Evolutionary conservation across 2,888 invertebrate species (phyloP).

Genomic region (Xestia rhomboidea): DNA sequence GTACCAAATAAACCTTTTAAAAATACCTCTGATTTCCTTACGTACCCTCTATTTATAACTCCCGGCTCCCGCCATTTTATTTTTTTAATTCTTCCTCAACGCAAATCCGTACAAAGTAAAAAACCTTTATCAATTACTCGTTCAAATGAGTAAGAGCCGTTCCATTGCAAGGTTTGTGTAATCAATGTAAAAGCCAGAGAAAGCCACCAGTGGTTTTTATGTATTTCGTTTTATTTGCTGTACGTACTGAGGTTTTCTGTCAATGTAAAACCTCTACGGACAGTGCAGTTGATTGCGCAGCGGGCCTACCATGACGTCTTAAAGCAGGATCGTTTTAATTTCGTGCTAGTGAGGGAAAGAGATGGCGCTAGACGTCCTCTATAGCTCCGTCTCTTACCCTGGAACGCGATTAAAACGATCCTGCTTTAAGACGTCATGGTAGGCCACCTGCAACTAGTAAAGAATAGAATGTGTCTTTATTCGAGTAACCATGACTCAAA

Average conservation of each 20-base stretch:
- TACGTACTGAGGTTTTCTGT: background rate
- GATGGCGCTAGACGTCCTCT: too few species aligned
- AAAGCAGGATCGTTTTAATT: too few species aligned
- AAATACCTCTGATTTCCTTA: background rate
- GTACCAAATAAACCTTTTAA: too few species aligned
- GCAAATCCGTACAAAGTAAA: background rate
- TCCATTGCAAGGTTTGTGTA: constrained; percentile 11
- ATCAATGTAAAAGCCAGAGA: constrained; percentile 4
- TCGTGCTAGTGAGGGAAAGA: too few species aligned
- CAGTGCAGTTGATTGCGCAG: constrained; percentile 29
- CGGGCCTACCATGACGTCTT: too few species aligned
- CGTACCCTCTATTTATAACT: background rate
- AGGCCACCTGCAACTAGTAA: too few species aligned
- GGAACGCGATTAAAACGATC: too few species aligned
- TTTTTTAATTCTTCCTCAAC: background rate
- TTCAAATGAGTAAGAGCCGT: background rate
- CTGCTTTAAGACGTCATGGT: too few species aligned
- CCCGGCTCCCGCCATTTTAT: background rate
- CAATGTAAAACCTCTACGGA: constrained; percentile 26
- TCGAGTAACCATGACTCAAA: too few species aligned
- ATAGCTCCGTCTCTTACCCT: too few species aligned
- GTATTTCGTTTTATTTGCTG: background rate
- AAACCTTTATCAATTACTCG: background rate
- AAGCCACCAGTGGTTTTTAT: constrained; percentile 7
- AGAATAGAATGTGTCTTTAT: too few species aligned